Evolutionary conservation across 2,797 vertebrate species (phyloP), one percentile per base, ranked within the genome.

Genomic region (Bufotes viridis): DNA sequence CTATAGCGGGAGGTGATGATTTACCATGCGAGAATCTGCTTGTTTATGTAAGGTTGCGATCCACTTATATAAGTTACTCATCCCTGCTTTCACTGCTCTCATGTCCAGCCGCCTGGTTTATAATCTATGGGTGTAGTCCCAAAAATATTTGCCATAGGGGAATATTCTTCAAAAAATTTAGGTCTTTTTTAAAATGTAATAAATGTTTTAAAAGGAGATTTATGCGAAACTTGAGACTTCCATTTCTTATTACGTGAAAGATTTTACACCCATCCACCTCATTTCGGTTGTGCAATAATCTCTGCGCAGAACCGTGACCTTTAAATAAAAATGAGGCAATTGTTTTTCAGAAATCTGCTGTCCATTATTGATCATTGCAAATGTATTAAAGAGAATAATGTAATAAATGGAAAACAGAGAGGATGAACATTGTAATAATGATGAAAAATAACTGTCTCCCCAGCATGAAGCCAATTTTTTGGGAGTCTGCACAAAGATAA

Each of bases 321-420:
- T 85, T 85, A 65, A 51, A 29, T 7, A 74, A 57, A 75, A 89
- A 81, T 67, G 34, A 85, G 81, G 74, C 80, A 79, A 60, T 85
- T 29, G 58, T 63, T 76, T 8, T 6, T 12, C 42, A 42, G 17
- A 84, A 81, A 81, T 89, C 78, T 81, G 87, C 65, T 85, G 58
- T 81, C 49, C 55, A 85, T 89, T 85, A 84, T 55, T 22, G 29
- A 67, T 53, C n/a, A 3, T n/a, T 61, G 5, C 53, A 76, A 20
- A 49, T 49, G 70, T 24, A 51, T 22, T 34, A 18, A 11, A 75
- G 42, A 82, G 4, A 29, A 78, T 5, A 57, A 42, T 42, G 42
- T 42, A 42, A 42, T 42, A 42, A 42, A 42, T 4, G 6, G 42
- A 42, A 42, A 72, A 26, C 17, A 65, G 29, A 83, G 42, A 12